A percentile compares a stretch with the other conserved stretches of the same genome.
Evolutionary conservation across 1,140 invertebrate genomes (phyloP).

Genomic region (Panagrolaimus sp.): DNA sequence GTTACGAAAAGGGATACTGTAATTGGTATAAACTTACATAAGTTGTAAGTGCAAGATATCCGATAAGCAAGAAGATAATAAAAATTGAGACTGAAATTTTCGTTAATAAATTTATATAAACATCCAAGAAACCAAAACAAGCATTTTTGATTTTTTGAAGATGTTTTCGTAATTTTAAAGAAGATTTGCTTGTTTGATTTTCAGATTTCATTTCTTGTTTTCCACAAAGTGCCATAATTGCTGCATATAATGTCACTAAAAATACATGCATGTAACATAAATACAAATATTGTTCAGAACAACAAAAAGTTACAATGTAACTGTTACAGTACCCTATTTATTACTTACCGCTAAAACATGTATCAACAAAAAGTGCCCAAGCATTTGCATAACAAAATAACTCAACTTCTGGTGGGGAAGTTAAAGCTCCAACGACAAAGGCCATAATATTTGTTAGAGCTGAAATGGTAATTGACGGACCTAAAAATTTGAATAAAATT

Average conservation of each 20-base stretch:
- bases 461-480: slow-evolving; percentile 41
- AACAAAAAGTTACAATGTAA: too few species aligned
- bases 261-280: too few species aligned
- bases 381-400: slow-evolving; percentile 42
- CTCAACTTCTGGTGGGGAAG: slow-evolving; percentile 41
- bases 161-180: not conserved
- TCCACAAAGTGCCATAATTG: slow-evolving; percentile 24
- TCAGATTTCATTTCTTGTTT: slow-evolving; percentile 19
- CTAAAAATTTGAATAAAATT: too few species aligned
- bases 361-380: slow-evolving; percentile 24
- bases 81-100: slow-evolving; percentile 2
- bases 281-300: too few species aligned
- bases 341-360: not conserved
- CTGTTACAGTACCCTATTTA: too few species aligned
- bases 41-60: not conserved
- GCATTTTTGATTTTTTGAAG: not conserved
- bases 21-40: slow-evolving; percentile 19
- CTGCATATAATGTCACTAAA: slow-evolving; percentile 23
- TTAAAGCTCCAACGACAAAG: slow-evolving; percentile 41
- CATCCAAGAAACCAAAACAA: slow-evolving; percentile 9
- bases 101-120: slow-evolving; percentile 14
- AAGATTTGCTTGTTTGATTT: not conserved
- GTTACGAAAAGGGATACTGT: too few species aligned
- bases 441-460: slow-evolving; percentile 48
- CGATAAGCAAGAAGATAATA: not conserved